These are phyloP conservation scores for Dendrolimus kikuchii DNA, from an alignment of 1,140 invertebrate species.

Conservation along the genomic window DNA sequence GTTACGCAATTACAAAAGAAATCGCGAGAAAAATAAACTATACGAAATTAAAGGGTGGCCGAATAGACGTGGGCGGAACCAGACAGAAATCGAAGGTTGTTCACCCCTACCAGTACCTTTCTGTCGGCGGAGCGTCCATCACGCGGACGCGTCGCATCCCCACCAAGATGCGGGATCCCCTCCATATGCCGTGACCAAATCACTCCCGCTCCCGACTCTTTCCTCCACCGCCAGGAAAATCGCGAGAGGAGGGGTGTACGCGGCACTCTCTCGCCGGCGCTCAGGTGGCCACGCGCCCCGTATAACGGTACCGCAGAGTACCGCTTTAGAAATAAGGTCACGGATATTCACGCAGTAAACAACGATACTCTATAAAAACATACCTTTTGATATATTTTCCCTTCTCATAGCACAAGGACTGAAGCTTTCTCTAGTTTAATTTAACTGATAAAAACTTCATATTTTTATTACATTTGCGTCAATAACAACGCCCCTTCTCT, in stretches of 20 bases:
- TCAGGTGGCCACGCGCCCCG: slow-evolving; percentile 60
- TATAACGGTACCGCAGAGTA: slow-evolving; percentile 62
- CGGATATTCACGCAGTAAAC: slow-evolving; percentile 54
- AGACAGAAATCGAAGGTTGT: slow-evolving; percentile 51
- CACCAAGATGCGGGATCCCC: slow-evolving; percentile 69
- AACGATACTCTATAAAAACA: slow-evolving; percentile 24
- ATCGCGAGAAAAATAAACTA: slow-evolving; percentile 21
- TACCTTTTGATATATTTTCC: slow-evolving; percentile 26
- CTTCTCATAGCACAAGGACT: background rate
- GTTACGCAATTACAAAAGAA: slow-evolving; percentile 50
- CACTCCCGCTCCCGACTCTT: slow-evolving; percentile 69
- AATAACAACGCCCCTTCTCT: slow-evolving; percentile 43
- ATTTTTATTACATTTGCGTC: slow-evolving; percentile 28
- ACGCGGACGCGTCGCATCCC: slow-evolving; percentile 62
- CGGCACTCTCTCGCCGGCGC: slow-evolving; percentile 49
- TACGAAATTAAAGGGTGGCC: slow-evolving; percentile 27
- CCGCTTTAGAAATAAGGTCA: slow-evolving; percentile 68
- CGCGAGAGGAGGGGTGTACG: slow-evolving; percentile 67
- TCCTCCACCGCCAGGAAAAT: slow-evolving; percentile 65
- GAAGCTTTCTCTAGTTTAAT: background rate
- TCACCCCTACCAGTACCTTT: slow-evolving; percentile 69
- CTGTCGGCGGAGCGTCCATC: slow-evolving; percentile 58
- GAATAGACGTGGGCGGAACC: slow-evolving; percentile 41
- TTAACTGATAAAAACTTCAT: slow-evolving; percentile 15
- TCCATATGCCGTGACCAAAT: slow-evolving; percentile 66